Evolutionary conservation across 1,140 invertebrate species (phyloP), one percentile per base, ranked within the genome.

Genomic region (Phymorhynchus buccinoides): DNA sequence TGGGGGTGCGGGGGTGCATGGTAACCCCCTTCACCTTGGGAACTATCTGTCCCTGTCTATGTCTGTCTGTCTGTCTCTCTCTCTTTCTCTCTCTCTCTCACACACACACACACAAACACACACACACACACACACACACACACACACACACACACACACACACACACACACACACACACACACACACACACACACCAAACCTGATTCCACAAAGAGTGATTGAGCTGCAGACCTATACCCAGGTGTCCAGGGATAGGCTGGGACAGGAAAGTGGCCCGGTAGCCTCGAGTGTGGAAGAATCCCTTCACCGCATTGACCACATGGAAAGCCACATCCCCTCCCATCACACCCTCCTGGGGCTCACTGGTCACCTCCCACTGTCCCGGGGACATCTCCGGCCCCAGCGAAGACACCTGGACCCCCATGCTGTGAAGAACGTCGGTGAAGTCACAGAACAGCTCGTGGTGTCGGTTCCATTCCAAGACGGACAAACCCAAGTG

Each of bases 181-280:
- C n/a, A n/a, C n/a, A n/a, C n/a, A n/a, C n/a, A n/a, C n/a, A n/a
- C n/a, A n/a, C n/a, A n/a, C n/a, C n/a, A n/a, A n/a, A 62, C 56
- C 56, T 62, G 22, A 22, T 16, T 62, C 89, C 87, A 88, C n/a
- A 88, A 81, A 32, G 88, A 88, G 42, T 86, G 83, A 83, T 88
- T 88, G n/a, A 86, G 79, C 42, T 88, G 88, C 22, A 87, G 62
- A 12, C 86, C 88, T 37, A 80, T 87, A n/a, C 52, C 44, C 27
- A 83, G 39, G 52, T 80, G 42, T 0, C 79, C 42, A 30, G 42
- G 18, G 14, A 37, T 66, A 9, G 85, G 83, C 35, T 80, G 52
- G 39, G 89, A 37, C 89, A 89, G 88, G 85, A 88, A 89, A 18
- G 88, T 88, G 37, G 87, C 85, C 32, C 22, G 3, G 35, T 80